Base-by-base conservation (phyloP, 2,888 invertebrate species). In the Cantharis rustica region DNA sequence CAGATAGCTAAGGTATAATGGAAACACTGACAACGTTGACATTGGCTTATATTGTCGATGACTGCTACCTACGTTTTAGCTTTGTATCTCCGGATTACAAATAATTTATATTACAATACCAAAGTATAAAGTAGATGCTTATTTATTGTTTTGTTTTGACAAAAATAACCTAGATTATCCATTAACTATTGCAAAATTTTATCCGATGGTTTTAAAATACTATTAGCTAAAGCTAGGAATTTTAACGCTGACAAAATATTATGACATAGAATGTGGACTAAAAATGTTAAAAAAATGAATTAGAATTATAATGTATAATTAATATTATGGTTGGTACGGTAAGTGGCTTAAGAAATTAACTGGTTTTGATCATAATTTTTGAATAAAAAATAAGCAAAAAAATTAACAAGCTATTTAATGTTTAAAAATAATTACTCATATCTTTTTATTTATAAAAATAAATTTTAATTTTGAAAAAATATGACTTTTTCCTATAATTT, bases 21-120 rank as follows among this genome's bases (percentile, higher is more conserved):
- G 17, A 66, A 66, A 66, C n/a, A 16, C 64, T 66, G 64, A 66
- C 64, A 66, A 66, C 23, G 64, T 66, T 66, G 64, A 66, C 64
- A 66, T 66, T 66, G 23, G n/a, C 64, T 20, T 66, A 66, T 23
- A 20, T 20, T 66, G 64, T 66, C 64, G 64, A 66, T 20, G 64
- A 47, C 47, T 47, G 9, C n/a, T n/a, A 47, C n/a, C 47, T n/a
- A 47, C n/a, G n/a, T 47, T 47, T n/a, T 47, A n/a, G n/a, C 47
- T n/a, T 47, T 47, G 47, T n/a, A n/a, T 47, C n/a, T 47, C n/a
- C 9, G 47, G 47, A 47, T 47, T 47, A 47, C 5, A 47, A n/a
- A n/a, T 47, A 47, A 47, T 47, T 13, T 47, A 7, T 13, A 47
- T 47, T 47, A 9, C n/a, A 47, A 31, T 13, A 31, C 31, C 5